These are phyloP conservation scores for Dissostichus mawsoni DNA, from an alignment of 2,113 vertebrate genomes.

Conservation along the genomic window DNA sequence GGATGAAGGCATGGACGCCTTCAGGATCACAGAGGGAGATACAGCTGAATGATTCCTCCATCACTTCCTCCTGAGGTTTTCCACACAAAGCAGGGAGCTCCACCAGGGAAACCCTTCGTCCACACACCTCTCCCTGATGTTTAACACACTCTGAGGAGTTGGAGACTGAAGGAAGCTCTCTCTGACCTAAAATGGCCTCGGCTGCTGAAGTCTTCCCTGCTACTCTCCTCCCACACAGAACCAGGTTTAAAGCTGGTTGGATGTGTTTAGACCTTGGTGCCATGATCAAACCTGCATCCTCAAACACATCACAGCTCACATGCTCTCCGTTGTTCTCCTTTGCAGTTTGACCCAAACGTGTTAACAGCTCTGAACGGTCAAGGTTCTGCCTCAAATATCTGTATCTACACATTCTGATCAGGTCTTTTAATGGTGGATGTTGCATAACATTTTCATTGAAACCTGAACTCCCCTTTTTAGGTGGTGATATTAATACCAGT, in stretches of 20 bases:
- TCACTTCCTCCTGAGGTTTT: constrained; percentile 17
- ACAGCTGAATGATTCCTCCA: constrained; percentile 16
- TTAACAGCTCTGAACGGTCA: neutral
- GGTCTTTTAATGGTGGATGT: neutral
- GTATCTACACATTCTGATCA: constrained; percentile 10
- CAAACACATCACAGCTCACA: neutral
- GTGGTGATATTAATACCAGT: constrained; percentile 30
- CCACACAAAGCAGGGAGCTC: constrained; percentile 40
- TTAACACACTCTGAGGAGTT: constrained; percentile 15
- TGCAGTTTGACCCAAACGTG: neutral
- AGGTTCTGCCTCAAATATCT: neutral
- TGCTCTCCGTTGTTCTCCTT: neutral
- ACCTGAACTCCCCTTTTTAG: neutral
- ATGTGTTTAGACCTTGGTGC: neutral
- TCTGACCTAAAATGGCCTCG: constrained; percentile 43
- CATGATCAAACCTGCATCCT: neutral
- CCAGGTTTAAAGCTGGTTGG: constrained; percentile 50
- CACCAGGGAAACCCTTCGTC: constrained; percentile 22
- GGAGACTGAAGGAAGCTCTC: constrained; percentile 5
- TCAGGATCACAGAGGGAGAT: constrained; percentile 40
- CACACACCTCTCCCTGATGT: constrained; percentile 23
- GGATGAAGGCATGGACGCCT: constrained; percentile 43
- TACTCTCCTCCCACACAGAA: constrained; percentile 59
- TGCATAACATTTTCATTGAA: neutral
- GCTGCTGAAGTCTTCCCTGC: constrained; percentile 44